Percentiles rank a stretch among this genome's conserved stretches.
Evolutionary conservation across 2,797 vertebrate genomes (phyloP).

Genomic region (Betta splendens): DNA sequence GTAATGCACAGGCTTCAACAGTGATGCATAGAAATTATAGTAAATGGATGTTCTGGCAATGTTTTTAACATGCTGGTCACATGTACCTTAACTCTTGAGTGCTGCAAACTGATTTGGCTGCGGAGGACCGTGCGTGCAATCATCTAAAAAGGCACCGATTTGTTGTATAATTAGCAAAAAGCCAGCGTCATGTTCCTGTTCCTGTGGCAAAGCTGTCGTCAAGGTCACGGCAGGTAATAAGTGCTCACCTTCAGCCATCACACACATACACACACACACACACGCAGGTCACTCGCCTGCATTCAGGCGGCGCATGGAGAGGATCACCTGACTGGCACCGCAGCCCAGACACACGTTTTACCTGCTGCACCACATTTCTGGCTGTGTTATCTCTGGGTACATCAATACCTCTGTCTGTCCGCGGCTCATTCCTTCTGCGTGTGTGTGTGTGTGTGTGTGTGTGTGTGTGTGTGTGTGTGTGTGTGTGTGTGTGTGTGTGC

Average conservation of each 20-base stretch:
- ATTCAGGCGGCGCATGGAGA: constrained; percentile 45
- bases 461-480: constrained; percentile 13
- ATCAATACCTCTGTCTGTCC: constrained; percentile 25
- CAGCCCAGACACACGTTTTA: constrained; percentile 55
- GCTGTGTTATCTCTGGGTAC: constrained; percentile 40
- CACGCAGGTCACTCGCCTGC: constrained; percentile 54
- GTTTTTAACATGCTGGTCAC: constrained; percentile 17
- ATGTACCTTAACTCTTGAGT: background rate
- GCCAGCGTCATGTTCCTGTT: constrained; percentile 21
- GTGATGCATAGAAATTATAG: constrained; percentile 27
- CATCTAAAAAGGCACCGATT: constrained; percentile 14
- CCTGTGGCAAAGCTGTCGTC: constrained; percentile 15
- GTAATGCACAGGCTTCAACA: constrained; percentile 27
- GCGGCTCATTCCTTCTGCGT: constrained; percentile 17
- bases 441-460: constrained; percentile 14
- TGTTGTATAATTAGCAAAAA: constrained; percentile 20
- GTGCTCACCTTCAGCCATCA: constrained; percentile 23
- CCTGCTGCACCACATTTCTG: constrained; percentile 75
- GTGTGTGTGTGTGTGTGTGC: constrained; percentile 11
- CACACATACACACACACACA: constrained; percentile 49
- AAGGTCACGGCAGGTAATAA: constrained; percentile 29
- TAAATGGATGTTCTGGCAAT: constrained; percentile 18
- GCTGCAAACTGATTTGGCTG: constrained; percentile 14
- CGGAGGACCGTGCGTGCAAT: background rate
- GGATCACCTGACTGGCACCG: constrained; percentile 36